These are phyloP conservation scores for Drosophila teissieri DNA, from an alignment of 1,140 invertebrate genomes.

Conservation along the genomic window DNA sequence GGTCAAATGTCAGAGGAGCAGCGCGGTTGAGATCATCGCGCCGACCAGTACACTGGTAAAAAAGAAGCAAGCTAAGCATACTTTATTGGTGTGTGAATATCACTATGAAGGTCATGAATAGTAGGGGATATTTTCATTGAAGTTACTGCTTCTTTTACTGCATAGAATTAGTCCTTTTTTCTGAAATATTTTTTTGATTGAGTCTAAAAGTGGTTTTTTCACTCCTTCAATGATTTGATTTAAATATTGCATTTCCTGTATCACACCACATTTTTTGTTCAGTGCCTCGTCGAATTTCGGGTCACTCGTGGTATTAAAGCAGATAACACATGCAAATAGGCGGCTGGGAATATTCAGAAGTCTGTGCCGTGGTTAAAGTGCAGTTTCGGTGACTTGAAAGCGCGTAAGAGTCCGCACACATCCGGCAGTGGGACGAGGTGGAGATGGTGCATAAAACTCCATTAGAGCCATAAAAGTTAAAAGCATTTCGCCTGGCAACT, in stretches of 20 bases:
- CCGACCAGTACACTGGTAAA: slow-evolving; percentile 5
- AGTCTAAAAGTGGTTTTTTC: no score
- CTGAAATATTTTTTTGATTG: no score
- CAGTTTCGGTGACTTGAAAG: slow-evolving; percentile 38
- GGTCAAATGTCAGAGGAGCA: neutral
- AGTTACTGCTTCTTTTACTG: no score
- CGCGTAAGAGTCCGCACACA: slow-evolving; percentile 16
- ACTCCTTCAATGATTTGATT: no score
- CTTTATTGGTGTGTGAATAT: no score
- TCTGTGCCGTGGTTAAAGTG: slow-evolving; percentile 27
- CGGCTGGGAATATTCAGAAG: slow-evolving; percentile 7
- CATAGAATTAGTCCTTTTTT: no score
- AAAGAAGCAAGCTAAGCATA: neutral
- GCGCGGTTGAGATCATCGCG: slow-evolving; percentile 19
- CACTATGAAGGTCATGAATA: no score
- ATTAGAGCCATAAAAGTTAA: slow-evolving; percentile 62
- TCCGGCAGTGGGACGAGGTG: slow-evolving; percentile 5
- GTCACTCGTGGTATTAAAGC: slow-evolving; percentile 30
- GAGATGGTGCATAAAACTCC: slow-evolving; percentile 45
- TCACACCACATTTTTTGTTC: no score
- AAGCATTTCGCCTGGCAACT: slow-evolving; percentile 50
- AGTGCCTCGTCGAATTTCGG: slow-evolving; percentile 25
- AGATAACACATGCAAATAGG: slow-evolving; percentile 39
- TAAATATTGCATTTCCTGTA: no score
- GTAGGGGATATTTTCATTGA: no score